Base-by-base conservation (phyloP, 2,797 vertebrate genomes). In the Pseudomugil gertrudae region DNA sequence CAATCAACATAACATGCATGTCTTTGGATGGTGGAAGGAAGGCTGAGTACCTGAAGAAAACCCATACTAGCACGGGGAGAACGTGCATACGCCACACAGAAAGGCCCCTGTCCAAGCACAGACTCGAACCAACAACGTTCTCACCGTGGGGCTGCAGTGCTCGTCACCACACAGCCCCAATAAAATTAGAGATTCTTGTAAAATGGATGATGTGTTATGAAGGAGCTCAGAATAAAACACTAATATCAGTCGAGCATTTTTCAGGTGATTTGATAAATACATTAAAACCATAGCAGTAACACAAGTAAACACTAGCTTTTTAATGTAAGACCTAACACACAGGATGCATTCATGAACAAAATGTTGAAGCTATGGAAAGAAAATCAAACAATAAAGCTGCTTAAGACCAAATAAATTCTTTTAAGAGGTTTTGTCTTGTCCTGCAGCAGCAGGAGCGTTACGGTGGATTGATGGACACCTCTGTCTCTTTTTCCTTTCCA, bases 401-500 rank as follows among this genome's bases (percentile, higher is more conserved):
- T 9, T 4, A 21, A 45, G n/a, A 45, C 3, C 11, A 26, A 17
- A 19, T 15, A 33, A 8, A 40, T 10, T 14, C 10, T 19, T 26
- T 14, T 4, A 40, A 19, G 1, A 30, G 17, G 17, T 0, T 8
- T 4, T 17, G 19, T 14, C 17, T 11, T 36, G 29, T 29, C 29
- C 5, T 10, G 19, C 35, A n/a, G 11, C 50, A 30, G 38, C 21
- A 58, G 10, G 11, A 40, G 54, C 15, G 35, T 9, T 65, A 7
- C 24, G 38, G 23, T 33, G 26, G 47, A 64, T 62, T 59, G 4
- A 74, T 23, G 7, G 26, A 2, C 55, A 7, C 17, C 9, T 52
- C 21, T 11, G 10, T 11, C 14, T 63, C 3, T 60, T 0, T n/a
- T 78, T 35, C 40, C 51, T 70, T 45, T 36, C 57, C 72, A 92